Evolutionary conservation across 2,888 invertebrate genomes (phyloP), one percentile per base, ranked within the genome.

Genomic region (Miltochrista miniata): DNA sequence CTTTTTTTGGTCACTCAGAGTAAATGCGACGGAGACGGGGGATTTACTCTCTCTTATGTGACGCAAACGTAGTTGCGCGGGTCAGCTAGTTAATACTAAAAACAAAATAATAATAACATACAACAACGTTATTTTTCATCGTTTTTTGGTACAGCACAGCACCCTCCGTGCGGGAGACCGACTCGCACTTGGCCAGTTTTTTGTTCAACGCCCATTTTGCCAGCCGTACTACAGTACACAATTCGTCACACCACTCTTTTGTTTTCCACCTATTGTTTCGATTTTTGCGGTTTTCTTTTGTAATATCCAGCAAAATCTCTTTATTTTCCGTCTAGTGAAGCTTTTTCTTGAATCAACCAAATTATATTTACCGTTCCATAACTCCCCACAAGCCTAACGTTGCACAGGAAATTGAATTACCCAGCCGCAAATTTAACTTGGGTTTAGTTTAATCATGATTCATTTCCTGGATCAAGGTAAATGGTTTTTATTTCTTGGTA

Each of bases 221-320:
- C 24, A 45, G 54, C 65, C 56, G 50, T 66, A 63, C 56, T 57
- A 47, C 57, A 61, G 62, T 61, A 63, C 61, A 70, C 70, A 68
- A 72, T 74, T 76, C 77, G 71, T 76, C 74, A 72, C 70, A 68
- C 57, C 55, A 59, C 51, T 72, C 64, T 48, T 74, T 83, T 79
- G 80, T 81, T 78, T 67, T 60, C 56, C 51, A 61, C 59, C 78
- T 74, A 72, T 81, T 81, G 81, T 83, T 81, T 78, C 72, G 77
- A 82, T 79, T 79, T 75, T 78, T 78, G 81, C 70, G 76, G 77
- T 74, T 72, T 75, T 75, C 78, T 77, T 81, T 82, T 81, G 74
- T 77, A 74, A 74, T 73, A 68, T 70, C 70, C 70, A 71, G 74
- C 70, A 65, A 77, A 79, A 76, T 78, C 69, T 79, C 74, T 80